phyloP scores from a whole-genome alignment of 2,797 vertebrate genomes.

The Fistularia commersonii region DNA sequence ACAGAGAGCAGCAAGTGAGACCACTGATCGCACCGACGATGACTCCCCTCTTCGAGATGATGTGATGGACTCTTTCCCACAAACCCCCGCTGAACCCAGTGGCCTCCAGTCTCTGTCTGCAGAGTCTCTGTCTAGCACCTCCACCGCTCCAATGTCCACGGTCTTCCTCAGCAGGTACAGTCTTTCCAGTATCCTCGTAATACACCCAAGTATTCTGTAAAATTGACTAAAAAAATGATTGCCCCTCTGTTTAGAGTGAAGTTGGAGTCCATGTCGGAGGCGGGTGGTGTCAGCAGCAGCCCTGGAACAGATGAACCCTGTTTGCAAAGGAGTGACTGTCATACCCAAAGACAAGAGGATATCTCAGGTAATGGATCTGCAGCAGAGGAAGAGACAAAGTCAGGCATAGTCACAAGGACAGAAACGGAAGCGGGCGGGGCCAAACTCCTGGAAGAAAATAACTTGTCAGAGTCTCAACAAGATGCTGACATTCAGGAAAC shows the following conservation, averaged over 20 bases:
- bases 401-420: background rate
- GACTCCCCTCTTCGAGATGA: constrained; percentile 71
- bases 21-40: constrained; percentile 83
- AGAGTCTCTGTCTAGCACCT: constrained; percentile 73
- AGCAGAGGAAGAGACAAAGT: constrained; percentile 23
- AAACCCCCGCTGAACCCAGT: constrained; percentile 62
- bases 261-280: constrained; percentile 70
- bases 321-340: constrained; percentile 12
- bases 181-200: background rate
- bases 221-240: constrained; percentile 5
- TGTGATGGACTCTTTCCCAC: constrained; percentile 71
- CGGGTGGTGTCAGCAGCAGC: constrained; percentile 25
- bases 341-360: constrained; percentile 25
- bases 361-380: constrained; percentile 17
- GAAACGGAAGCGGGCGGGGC: constrained; percentile 1
- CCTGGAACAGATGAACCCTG: constrained; percentile 27
- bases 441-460: constrained; percentile 29
- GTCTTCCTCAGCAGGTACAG: constrained; percentile 86
- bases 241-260: constrained; percentile 75
- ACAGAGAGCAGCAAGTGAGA: constrained; percentile 94
- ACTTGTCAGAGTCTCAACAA: constrained; percentile 40
- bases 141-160: constrained; percentile 71
- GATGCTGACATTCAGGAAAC: constrained; percentile 17
- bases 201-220: background rate
- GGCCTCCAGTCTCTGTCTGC: constrained; percentile 78